A percentile compares a stretch with the other conserved stretches of the same genome.
Conservation (phyloP, 92 coral and sea anemone species). For the Epizoanthus rinbou region DNA sequence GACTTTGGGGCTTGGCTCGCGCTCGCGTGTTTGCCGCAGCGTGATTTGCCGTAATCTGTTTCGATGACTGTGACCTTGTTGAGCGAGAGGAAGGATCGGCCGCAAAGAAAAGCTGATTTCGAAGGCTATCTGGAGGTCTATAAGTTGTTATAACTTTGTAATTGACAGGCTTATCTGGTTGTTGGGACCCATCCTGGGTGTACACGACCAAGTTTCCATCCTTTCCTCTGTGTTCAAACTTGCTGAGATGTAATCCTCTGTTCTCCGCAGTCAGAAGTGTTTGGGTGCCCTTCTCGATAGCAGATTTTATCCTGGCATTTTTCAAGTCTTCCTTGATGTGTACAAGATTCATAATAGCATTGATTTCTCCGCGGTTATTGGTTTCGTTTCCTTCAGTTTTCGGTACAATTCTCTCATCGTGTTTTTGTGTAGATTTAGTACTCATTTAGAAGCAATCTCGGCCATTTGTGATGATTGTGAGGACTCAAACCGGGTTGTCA, state of each 20-base stretch:
- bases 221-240: conserved; percentile 88
- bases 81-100: background rate
- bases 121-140: conserved; percentile 67
- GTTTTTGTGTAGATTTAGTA: conserved; percentile 1
- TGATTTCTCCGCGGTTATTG: background rate
- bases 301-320: conserved; percentile 74
- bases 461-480: conserved; percentile 1
- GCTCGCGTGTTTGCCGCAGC: background rate
- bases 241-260: conserved; percentile 71
- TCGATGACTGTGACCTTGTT: background rate
- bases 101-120: conserved; percentile 86
- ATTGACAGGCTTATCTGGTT: conserved; percentile 47
- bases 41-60: background rate
- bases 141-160: conserved; percentile 76
- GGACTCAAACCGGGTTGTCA: background rate
- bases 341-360: background rate
- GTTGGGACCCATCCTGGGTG: conserved; percentile 67
- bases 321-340: conserved; percentile 33
- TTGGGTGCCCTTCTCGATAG: conserved; percentile 85
- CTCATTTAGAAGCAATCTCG: conserved; percentile 2
- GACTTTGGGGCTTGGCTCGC: background rate
- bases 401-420: background rate
- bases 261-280: conserved; percentile 71
- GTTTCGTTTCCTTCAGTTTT: background rate
- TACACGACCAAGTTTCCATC: conserved; percentile 87